Evolutionary conservation across 2,797 vertebrate species (phyloP).

Genomic region (Hipposideros larvatus): DNA sequence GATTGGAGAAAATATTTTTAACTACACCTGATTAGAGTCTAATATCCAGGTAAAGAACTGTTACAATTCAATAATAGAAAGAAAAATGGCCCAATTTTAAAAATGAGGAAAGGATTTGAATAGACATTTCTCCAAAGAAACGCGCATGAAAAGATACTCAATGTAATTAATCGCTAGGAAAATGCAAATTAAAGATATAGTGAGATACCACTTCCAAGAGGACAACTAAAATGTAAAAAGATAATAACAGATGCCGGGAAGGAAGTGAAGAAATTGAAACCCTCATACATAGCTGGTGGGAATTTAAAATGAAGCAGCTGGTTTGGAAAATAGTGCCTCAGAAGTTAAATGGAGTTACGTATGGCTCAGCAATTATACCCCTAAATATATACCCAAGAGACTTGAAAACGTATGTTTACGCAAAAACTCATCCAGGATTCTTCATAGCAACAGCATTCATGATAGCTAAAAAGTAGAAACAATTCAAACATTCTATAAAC

Average conservation of each 20-base stretch:
- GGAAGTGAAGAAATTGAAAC: not conserved
- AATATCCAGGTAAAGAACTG: not conserved
- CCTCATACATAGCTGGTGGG: not conserved
- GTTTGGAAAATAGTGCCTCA: not conserved
- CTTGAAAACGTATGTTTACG: not conserved
- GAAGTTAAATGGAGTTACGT: not conserved
- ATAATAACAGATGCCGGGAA: not conserved
- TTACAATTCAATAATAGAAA: not conserved
- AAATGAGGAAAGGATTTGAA: not conserved
- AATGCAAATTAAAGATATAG: not conserved
- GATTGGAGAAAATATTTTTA: not conserved
- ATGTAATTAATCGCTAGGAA: not conserved
- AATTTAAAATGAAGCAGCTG: not conserved
- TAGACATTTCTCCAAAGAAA: not conserved
- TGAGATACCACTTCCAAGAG: not conserved
- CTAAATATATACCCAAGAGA: not conserved
- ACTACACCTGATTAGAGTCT: not conserved
- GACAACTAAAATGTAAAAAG: not conserved
- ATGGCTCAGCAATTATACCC: not conserved
- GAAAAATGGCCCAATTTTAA: not conserved
- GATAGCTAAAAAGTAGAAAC: not conserved
- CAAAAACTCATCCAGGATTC: not conserved
- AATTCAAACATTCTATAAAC: not conserved
- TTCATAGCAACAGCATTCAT: not conserved
- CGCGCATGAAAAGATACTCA: not conserved